A percentile compares a stretch with the other conserved stretches of the same genome.
Conservation (phyloP, 2,113 vertebrate genomes). For the Pteropus alecto region DNA sequence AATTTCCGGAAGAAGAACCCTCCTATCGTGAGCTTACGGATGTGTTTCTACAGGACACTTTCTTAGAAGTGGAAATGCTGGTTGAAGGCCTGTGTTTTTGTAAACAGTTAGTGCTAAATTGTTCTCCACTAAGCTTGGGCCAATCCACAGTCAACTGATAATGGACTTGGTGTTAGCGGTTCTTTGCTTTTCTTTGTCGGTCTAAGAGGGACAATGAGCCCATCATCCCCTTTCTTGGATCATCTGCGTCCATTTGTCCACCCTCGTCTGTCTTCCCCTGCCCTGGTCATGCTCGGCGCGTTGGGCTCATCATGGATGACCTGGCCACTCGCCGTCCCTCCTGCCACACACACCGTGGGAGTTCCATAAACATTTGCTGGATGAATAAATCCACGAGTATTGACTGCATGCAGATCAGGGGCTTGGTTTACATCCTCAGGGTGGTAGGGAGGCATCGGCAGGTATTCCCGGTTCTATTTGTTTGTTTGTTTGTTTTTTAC, state of each 20-base stretch:
- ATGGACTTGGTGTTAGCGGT: rapidly evolving
- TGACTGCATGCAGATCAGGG: rapidly evolving
- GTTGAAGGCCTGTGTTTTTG: neutral
- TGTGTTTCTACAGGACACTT: rapidly evolving
- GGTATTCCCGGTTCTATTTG: neutral
- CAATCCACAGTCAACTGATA: rapidly evolving
- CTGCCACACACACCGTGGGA: neutral
- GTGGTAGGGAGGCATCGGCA: neutral
- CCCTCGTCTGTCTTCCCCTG: neutral
- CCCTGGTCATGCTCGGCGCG: rapidly evolving
- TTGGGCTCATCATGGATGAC: neutral
- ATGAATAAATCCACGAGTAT: neutral
- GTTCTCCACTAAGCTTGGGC: neutral
- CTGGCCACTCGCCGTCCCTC: neutral
- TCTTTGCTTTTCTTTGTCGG: neutral
- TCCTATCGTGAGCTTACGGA: neutral
- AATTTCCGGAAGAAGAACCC: neutral
- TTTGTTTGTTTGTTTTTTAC: neutral
- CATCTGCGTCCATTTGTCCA: rapidly evolving
- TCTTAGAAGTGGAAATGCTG: neutral
- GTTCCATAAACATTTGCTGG: neutral
- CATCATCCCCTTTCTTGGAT: rapidly evolving
- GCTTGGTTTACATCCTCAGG: too few species aligned
- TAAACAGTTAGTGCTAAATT: too few species aligned
- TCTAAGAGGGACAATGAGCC: neutral